A percentile compares a stretch with the other conserved stretches of the same genome.
These are phyloP conservation scores for Ceratina calcarata DNA, from an alignment of 1,140 invertebrate genomes.

Conservation along the genomic window DNA sequence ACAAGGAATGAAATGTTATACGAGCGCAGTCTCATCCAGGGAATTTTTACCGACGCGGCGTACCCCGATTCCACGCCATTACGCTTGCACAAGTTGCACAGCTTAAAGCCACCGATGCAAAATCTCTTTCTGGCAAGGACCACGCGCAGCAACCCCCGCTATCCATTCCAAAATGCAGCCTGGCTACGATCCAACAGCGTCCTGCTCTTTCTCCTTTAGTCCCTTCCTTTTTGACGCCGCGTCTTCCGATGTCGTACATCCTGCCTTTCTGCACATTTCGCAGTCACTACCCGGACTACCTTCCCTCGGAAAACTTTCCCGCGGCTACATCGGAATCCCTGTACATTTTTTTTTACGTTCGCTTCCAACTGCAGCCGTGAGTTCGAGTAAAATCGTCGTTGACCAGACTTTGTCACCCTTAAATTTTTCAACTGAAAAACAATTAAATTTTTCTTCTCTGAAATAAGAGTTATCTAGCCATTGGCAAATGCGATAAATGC, in stretches of 20 bases:
- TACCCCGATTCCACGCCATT: slow-evolving; percentile 54
- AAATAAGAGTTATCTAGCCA: no score
- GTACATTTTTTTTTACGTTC: neutral
- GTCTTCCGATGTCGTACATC: slow-evolving; percentile 47
- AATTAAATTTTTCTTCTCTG: no score
- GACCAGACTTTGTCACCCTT: no score
- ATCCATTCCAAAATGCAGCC: slow-evolving; percentile 56
- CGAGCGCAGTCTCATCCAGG: slow-evolving; percentile 12
- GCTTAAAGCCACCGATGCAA: slow-evolving; percentile 54
- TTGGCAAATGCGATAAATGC: no score
- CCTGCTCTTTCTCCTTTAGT: slow-evolving; percentile 45
- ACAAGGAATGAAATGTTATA: slow-evolving; percentile 24
- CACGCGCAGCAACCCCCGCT: slow-evolving; percentile 16
- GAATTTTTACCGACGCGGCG: slow-evolving; percentile 38
- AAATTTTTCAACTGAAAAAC: no score
- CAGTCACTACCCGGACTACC: slow-evolving; percentile 14
- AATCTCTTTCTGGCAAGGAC: slow-evolving; percentile 65
- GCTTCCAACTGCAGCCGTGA: no score
- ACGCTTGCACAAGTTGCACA: slow-evolving; percentile 44
- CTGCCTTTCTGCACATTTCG: slow-evolving; percentile 44
- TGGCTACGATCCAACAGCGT: slow-evolving; percentile 55
- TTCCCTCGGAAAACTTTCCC: slow-evolving; percentile 7
- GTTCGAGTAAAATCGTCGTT: no score
- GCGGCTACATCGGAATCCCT: neutral
- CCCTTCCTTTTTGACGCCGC: slow-evolving; percentile 38